Base-by-base conservation (phyloP, 2,113 vertebrate species). In the Felis catus region DNA sequence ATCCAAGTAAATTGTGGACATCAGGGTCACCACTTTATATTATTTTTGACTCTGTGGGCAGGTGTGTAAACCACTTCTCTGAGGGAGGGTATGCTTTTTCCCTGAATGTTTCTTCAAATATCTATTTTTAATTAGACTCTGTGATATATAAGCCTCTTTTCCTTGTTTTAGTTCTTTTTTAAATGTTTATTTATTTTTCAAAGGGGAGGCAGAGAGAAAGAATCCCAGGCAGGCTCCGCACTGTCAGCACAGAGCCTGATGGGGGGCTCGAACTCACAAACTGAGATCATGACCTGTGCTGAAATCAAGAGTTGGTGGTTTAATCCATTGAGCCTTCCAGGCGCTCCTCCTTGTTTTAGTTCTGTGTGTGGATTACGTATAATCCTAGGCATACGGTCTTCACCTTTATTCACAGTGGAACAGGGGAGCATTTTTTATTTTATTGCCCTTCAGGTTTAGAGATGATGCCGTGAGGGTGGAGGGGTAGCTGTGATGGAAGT, bases 1-100 rank as follows among this genome's bases (percentile, higher is more conserved):
- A 94, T 96, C n/a, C 65, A 94, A 89, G 91, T 84, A 91, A 96
- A 86, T 51, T 61, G 65, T 89, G 39, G 81, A 48, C 15, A 73
- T 63, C 65, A 53, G 51, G 63, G 21, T 76, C 65, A 94, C 27
- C 39, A 21, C 84, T 95, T 96, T 88, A 88, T 66, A 51, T 87
- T 94, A 70, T 63, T 92, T 95, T 81, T 93, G 93, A 87, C 48
- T 95, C 58, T 81, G 10, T 78, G 19, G 92, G 66, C 15, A 48
- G 93, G 85, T 71, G 74, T 74, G 21, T 86, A 76, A 68, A 88
- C 74, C 8, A 33, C 10, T 71, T 91, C 36, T 95, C 53, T 83
- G 39, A 91, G 58, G 16, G 41, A 93, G 61, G 21, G 48, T 93
- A 33, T 14, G 5, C 7, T 63, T 27, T 76, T 31, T 12, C 4